A percentile compares a stretch with the other conserved stretches of the same genome.
Conservation (phyloP, 2,797 vertebrate genomes). For the Otus scops region DNA sequence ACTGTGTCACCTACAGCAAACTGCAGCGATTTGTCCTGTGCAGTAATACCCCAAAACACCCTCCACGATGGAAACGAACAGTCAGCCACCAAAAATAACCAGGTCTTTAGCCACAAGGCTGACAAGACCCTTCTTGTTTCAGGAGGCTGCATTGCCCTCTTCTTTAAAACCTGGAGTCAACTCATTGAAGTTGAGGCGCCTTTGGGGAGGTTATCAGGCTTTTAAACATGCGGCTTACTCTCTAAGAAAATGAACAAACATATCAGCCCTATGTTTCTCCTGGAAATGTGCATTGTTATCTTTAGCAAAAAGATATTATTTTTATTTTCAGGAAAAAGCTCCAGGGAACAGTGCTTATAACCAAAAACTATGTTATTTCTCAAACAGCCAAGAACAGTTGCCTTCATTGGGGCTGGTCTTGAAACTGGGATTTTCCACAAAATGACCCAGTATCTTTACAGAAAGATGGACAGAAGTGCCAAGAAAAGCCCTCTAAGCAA, state of each 20-base stretch:
- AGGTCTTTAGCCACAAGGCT: not conserved
- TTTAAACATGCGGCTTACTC: not conserved
- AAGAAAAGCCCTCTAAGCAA: not conserved
- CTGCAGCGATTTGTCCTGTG: not conserved
- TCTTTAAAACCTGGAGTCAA: not conserved
- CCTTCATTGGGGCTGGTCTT: not conserved
- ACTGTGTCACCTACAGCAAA: fast-evolving
- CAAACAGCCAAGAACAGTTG: not conserved
- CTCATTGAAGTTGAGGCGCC: not conserved
- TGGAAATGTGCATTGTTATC: not conserved
- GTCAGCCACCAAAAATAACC: not conserved
- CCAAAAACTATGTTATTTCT: not conserved
- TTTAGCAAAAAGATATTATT: not conserved
- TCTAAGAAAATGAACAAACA: conserved; percentile 11
- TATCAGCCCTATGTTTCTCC: not conserved
- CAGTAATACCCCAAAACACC: not conserved
- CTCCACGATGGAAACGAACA: not conserved
- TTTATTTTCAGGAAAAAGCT: not conserved
- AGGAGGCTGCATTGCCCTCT: not conserved
- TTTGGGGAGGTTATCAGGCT: not conserved
- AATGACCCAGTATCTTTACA: not conserved
- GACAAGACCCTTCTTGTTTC: not conserved
- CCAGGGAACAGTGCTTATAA: not conserved
- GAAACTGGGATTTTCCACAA: not conserved
- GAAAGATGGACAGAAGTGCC: not conserved